phyloP scores from a whole-genome alignment of 2,113 vertebrate genomes.

The Spheniscus mendiculus region DNA sequence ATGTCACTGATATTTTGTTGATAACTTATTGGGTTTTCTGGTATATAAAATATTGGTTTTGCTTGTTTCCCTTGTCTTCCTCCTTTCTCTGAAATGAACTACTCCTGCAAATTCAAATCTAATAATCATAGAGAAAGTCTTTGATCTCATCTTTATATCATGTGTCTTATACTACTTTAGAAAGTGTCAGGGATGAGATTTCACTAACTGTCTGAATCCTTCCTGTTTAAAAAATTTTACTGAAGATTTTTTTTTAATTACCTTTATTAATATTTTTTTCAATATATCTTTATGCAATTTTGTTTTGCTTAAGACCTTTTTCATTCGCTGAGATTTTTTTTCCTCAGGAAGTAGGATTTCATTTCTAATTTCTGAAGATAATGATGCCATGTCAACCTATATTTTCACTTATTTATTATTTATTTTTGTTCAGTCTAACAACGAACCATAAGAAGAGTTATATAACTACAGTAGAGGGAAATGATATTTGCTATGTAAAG shows the following conservation, averaged over 20 bases:
- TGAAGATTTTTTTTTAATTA: neutral
- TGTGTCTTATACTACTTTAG: neutral
- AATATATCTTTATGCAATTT: neutral
- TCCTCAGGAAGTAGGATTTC: neutral
- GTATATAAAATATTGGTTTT: neutral
- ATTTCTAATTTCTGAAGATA: neutral
- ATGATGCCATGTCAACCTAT: neutral
- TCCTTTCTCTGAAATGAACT: neutral
- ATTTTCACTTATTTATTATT: neutral
- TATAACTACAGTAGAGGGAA: neutral
- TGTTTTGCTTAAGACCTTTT: neutral
- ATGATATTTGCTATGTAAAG: neutral
- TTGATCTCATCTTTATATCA: neutral
- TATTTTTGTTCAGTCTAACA: neutral
- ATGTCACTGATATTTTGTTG: neutral
- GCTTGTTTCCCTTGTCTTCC: neutral
- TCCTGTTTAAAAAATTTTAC: neutral
- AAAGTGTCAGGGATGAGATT: neutral
- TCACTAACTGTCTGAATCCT: neutral
- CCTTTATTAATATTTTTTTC: neutral
- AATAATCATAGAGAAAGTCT: neutral
- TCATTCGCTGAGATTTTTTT: neutral
- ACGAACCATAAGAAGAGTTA: neutral
- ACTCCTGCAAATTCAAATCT: neutral
- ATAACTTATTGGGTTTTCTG: neutral